These are phyloP conservation scores for Bos javanicus DNA, from an alignment of 2,113 vertebrate genomes.

Conservation along the genomic window DNA sequence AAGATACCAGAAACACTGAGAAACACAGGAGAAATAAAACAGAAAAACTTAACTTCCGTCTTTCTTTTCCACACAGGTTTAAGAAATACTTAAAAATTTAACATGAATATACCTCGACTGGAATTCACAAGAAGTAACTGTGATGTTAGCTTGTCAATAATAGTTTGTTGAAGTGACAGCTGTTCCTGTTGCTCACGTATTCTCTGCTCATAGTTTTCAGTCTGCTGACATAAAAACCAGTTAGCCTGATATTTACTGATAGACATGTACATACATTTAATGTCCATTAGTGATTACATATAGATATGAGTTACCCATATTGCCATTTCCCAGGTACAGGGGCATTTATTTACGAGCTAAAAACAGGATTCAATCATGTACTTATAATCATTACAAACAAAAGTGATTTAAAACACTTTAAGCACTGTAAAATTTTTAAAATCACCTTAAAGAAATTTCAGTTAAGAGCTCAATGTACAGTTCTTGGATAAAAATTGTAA, in stretches of 20 bases:
- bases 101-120: slow-evolving; percentile 79
- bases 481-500: slow-evolving; percentile 21
- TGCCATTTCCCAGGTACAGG: slow-evolving; percentile 14
- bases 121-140: slow-evolving; percentile 80
- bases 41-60: neutral
- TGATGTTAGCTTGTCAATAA: slow-evolving; percentile 87
- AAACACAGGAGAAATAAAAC: slow-evolving; percentile 11
- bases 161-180: slow-evolving; percentile 89
- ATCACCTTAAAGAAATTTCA: slow-evolving; percentile 6
- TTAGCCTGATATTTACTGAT: slow-evolving; percentile 63
- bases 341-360: neutral
- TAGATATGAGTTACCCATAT: neutral
- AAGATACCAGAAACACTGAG: slow-evolving; percentile 17
- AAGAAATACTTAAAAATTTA: slow-evolving; percentile 70
- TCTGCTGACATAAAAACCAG: slow-evolving; percentile 86
- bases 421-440: neutral
- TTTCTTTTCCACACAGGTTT: slow-evolving; percentile 13
- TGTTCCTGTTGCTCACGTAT: slow-evolving; percentile 90
- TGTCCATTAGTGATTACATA: slow-evolving; percentile 41
- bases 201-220: slow-evolving; percentile 90
- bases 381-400: slow-evolving; percentile 3
- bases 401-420: slow-evolving; percentile 19
- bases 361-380: neutral
- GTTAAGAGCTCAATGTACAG: neutral
- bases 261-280: slow-evolving; percentile 32